Evolutionary conservation across 2,797 vertebrate species (phyloP).

Genomic region (Dallia pectoralis): DNA sequence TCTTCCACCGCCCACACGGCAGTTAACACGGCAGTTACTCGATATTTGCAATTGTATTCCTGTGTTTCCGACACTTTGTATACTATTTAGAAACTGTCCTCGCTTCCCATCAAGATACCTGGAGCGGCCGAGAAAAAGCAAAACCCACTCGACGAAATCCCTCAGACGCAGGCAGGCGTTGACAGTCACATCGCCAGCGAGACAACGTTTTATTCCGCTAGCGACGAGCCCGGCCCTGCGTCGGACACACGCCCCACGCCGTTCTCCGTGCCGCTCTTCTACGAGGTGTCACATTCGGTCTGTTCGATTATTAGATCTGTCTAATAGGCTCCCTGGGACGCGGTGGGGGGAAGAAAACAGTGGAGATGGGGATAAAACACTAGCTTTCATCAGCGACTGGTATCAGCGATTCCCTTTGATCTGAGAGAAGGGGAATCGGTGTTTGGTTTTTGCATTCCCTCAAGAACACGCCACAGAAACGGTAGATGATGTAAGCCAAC

Average conservation of each 20-base stretch:
- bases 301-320: conserved; percentile 34
- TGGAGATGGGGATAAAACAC: neutral
- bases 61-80: neutral
- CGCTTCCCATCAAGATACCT: conserved; percentile 17
- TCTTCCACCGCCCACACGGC: conserved; percentile 25
- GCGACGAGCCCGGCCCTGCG: neutral
- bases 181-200: neutral
- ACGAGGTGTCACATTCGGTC: conserved; percentile 13
- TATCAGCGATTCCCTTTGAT: neutral
- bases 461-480: neutral
- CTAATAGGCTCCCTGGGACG: conserved; percentile 21
- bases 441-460: neutral
- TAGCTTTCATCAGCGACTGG: neutral
- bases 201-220: neutral
- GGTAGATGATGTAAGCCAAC: neutral
- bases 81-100: neutral
- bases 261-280: neutral
- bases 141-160: neutral
- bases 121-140: conserved; percentile 17
- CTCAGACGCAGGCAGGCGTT: neutral
- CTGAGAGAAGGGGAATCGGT: neutral
- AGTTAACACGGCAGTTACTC: conserved; percentile 40
- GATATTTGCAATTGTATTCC: conserved; percentile 14
- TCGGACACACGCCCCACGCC: neutral
- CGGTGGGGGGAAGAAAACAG: conserved; percentile 10